Conservation (phyloP, 2,113 vertebrate genomes). For the Xiphorhynchus elegans region DNA sequence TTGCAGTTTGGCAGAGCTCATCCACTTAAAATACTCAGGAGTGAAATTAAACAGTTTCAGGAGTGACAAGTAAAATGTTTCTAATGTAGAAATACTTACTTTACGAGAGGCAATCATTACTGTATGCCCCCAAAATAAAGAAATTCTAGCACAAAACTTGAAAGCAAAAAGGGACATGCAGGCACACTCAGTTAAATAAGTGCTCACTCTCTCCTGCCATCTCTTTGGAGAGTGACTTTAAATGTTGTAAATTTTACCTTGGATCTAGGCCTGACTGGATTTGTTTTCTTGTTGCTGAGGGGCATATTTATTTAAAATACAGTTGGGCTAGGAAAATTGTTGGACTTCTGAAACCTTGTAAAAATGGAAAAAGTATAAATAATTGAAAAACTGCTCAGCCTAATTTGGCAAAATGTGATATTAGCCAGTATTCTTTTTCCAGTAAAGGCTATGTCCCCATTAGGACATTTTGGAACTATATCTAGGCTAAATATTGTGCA, state of each 20-base stretch:
- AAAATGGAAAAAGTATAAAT: conserved; percentile 57
- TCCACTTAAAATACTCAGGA: neutral
- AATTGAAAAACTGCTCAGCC: neutral
- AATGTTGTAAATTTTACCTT: neutral
- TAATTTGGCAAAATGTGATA: conserved; percentile 39
- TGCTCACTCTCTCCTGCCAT: neutral
- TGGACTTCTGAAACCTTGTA: conserved; percentile 8
- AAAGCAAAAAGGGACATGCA: neutral
- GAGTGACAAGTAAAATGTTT: neutral
- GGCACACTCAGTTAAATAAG: neutral
- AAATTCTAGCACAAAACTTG: neutral
- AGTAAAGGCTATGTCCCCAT: conserved; percentile 15
- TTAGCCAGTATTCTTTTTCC: conserved; percentile 15
- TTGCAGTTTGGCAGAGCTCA: neutral
- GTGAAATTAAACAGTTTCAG: neutral
- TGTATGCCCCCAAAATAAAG: neutral
- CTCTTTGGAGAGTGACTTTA: neutral
- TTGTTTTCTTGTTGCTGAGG: conserved; percentile 12
- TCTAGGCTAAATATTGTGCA: neutral
- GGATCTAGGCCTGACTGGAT: neutral
- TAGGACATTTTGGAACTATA: neutral
- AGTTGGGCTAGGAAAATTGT: neutral
- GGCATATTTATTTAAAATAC: conserved; percentile 19
- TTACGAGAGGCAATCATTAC: neutral
- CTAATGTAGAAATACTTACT: neutral